Conservation (phyloP, 2,888 invertebrate species). For the Drosophila crucigera region DNA sequence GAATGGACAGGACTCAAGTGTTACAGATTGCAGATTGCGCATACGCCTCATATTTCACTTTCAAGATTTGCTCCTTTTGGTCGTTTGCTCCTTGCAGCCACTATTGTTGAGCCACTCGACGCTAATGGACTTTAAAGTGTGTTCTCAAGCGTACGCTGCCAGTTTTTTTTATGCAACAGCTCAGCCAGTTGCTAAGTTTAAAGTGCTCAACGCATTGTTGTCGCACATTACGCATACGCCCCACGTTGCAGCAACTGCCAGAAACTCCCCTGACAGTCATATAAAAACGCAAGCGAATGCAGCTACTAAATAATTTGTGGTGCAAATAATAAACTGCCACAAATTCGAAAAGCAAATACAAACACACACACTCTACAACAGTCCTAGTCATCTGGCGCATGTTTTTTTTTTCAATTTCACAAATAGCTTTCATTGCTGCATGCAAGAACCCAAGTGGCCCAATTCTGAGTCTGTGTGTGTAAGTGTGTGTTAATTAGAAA, state of each 20-base stretch:
- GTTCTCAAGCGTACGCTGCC: constrained; percentile 63
- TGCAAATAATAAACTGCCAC: constrained; percentile 63
- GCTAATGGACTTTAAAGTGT: constrained; percentile 82
- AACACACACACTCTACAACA: constrained; percentile 10
- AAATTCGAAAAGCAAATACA: constrained; percentile 30
- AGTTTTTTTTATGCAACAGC: constrained; percentile 17
- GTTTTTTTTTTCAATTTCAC: constrained; percentile 67
- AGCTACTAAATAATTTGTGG: constrained; percentile 35
- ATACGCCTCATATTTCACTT: constrained; percentile 36
- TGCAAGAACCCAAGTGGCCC: constrained; percentile 40
- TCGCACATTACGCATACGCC: constrained; percentile 63
- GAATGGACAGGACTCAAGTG: constrained; percentile 18
- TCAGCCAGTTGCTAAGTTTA: constrained; percentile 38
- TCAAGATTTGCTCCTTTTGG: constrained; percentile 17
- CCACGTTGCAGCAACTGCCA: constrained; percentile 46
- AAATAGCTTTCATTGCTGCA: constrained; percentile 61
- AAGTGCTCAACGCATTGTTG: constrained; percentile 51
- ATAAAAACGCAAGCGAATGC: constrained; percentile 16
- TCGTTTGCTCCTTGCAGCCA: constrained; percentile 21
- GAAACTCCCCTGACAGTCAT: constrained; percentile 29
- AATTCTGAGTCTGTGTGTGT: constrained; percentile 20
- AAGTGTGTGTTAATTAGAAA: constrained; percentile 72
- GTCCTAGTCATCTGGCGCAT: constrained; percentile 30
- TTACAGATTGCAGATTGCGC: constrained; percentile 30
- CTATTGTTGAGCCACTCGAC: constrained; percentile 57